These are phyloP conservation scores for Eucera pruinosa DNA, from an alignment of 2,888 invertebrate species.

Conservation along the genomic window DNA sequence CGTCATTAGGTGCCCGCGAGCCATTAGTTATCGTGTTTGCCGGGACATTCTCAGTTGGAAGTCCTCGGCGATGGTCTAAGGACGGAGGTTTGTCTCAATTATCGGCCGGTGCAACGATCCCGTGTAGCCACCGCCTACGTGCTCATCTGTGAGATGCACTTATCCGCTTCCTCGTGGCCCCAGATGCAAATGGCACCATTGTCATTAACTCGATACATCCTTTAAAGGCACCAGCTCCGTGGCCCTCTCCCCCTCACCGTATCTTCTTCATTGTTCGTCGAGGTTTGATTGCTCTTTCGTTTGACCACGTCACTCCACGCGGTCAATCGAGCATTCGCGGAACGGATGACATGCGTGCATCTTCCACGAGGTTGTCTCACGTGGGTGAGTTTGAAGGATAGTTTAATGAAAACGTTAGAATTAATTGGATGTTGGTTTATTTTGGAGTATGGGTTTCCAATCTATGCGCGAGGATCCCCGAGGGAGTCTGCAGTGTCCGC, in stretches of 20 bases:
- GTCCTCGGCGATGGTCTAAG: conserved; percentile 56
- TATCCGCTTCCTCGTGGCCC: conserved; percentile 68
- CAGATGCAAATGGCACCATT: conserved; percentile 72
- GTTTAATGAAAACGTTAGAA: neutral
- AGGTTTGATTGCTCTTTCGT: conserved; percentile 65
- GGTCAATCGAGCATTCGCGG: neutral
- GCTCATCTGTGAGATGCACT: conserved; percentile 65
- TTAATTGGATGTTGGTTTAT: neutral
- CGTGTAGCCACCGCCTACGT: conserved; percentile 65
- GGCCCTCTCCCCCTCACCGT: neutral
- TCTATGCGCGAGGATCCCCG: too few relatives aligned
- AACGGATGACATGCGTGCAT: neutral
- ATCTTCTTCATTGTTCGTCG: conserved; percentile 59
- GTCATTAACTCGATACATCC: conserved; percentile 75
- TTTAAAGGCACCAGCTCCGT: conserved; percentile 60
- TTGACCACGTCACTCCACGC: conserved; percentile 32
- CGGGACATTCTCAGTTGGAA: conserved; percentile 57
- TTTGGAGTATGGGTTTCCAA: neutral
- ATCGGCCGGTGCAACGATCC: conserved; percentile 68
- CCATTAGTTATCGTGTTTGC: conserved; percentile 61
- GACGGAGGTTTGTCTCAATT: conserved; percentile 71
- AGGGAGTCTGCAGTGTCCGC: too few relatives aligned
- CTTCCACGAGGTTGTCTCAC: neutral
- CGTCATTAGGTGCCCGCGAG: conserved; percentile 49
- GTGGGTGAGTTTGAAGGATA: neutral